Evolutionary conservation across 2,797 vertebrate species (phyloP).

Genomic region (Perdix hodgsoniae): DNA sequence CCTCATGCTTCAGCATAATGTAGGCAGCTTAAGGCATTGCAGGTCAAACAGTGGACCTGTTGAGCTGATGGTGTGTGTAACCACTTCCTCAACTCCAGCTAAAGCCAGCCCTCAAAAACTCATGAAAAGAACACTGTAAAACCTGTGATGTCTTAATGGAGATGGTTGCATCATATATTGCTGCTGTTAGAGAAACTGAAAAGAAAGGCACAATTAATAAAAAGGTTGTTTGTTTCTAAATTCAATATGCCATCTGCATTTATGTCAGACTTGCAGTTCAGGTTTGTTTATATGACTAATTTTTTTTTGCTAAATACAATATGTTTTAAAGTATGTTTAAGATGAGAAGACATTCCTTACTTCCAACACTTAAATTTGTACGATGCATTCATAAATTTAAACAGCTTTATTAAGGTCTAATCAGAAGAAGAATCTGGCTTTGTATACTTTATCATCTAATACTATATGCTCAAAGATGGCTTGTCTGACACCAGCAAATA

Average conservation of each 20-base stretch:
- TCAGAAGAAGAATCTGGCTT: not conserved
- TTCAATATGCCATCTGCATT: not conserved
- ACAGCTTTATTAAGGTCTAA: not conserved
- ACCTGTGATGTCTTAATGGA: not conserved
- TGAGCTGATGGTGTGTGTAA: not conserved
- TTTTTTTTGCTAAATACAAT: constrained; percentile 3
- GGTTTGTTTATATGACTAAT: not conserved
- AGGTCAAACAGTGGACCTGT: not conserved
- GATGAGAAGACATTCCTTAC: not conserved
- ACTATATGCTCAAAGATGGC: not conserved
- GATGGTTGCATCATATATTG: not conserved
- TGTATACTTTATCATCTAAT: not conserved
- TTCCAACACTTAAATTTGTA: not conserved
- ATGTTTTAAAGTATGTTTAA: not conserved
- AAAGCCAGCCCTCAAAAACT: not conserved
- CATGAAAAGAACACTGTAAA: not conserved
- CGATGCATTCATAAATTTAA: not conserved
- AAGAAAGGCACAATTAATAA: not conserved
- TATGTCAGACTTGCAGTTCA: not conserved
- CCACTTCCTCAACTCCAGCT: not conserved
- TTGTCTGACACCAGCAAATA: not conserved
- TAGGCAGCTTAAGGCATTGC: not conserved
- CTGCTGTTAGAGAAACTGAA: constrained; percentile 1
- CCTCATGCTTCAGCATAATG: not conserved
- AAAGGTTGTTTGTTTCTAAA: not conserved